Evolutionary conservation across 2,113 vertebrate genomes (phyloP).

Genomic region (Cariama cristata): DNA sequence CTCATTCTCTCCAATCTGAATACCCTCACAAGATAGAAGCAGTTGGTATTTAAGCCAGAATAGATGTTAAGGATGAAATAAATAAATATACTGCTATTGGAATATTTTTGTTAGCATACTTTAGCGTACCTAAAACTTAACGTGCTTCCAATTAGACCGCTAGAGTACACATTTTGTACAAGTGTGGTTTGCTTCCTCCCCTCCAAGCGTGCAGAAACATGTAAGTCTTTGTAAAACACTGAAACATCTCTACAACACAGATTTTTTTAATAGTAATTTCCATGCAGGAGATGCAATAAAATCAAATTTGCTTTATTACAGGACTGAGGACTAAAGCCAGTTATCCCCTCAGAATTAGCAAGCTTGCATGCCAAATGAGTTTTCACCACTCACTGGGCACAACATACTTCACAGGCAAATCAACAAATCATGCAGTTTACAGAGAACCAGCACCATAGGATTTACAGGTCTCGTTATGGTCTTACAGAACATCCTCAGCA

Average conservation of each 20-base stretch:
- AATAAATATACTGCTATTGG: neutral
- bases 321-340: constrained; percentile 36
- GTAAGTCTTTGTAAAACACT: constrained; percentile 23
- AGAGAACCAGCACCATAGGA: neutral
- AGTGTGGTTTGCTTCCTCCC: neutral
- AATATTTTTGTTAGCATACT: neutral
- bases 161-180: neutral
- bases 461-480: neutral
- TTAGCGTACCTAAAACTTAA: neutral
- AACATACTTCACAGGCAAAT: constrained; percentile 45
- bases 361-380: constrained; percentile 17
- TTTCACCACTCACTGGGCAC: constrained; percentile 22
- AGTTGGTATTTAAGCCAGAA: neutral
- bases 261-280: constrained; percentile 59
- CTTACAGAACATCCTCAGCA: neutral
- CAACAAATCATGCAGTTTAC: constrained; percentile 33
- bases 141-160: neutral
- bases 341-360: constrained; percentile 31
- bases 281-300: constrained; percentile 39
- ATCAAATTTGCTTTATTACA: constrained; percentile 29
- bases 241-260: constrained; percentile 5
- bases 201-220: neutral
- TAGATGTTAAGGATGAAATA: neutral
- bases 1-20: neutral
- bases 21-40: neutral